phyloP scores from a whole-genome alignment of 2,113 vertebrate genomes.

The Neolamprologus falcicula region DNA sequence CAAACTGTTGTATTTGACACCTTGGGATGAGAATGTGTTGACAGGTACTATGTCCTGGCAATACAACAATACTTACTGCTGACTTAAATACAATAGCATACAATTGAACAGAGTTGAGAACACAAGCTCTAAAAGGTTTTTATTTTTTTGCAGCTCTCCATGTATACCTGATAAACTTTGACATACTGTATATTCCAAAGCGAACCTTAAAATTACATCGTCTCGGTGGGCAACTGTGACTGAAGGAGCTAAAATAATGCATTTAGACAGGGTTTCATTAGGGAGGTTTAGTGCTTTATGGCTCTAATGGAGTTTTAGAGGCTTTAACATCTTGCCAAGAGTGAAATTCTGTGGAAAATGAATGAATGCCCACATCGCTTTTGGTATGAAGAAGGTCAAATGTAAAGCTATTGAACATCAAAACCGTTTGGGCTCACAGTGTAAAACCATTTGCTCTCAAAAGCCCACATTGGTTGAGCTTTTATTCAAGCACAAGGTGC shows the following conservation, averaged over 20 bases:
- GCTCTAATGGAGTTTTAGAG: conserved; percentile 23
- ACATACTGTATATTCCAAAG: neutral
- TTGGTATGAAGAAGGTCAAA: neutral
- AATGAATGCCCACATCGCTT: neutral
- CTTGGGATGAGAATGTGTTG: neutral
- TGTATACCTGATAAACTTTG: conserved; percentile 19
- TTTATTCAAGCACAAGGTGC: conserved; percentile 43
- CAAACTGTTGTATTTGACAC: neutral
- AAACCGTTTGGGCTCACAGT: neutral
- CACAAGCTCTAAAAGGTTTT: neutral
- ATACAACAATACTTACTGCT: neutral
- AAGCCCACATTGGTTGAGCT: neutral
- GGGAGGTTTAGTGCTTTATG: neutral
- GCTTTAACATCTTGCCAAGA: conserved; percentile 21
- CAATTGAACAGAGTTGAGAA: neutral
- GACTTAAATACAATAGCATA: neutral
- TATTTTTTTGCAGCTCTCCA: conserved; percentile 4
- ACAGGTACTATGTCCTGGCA: neutral
- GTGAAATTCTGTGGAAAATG: neutral
- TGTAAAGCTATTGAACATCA: neutral
- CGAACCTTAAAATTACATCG: neutral
- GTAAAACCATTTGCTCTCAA: neutral
- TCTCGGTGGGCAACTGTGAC: conserved; percentile 21
- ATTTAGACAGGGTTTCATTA: conserved; percentile 28
- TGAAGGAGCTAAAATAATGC: conserved; percentile 29